A percentile compares a stretch with the other conserved stretches of the same genome.
These are phyloP conservation scores for Actinernus sp. DNA, from an alignment of 92 coral and sea anemone genomes.

Conservation along the genomic window DNA sequence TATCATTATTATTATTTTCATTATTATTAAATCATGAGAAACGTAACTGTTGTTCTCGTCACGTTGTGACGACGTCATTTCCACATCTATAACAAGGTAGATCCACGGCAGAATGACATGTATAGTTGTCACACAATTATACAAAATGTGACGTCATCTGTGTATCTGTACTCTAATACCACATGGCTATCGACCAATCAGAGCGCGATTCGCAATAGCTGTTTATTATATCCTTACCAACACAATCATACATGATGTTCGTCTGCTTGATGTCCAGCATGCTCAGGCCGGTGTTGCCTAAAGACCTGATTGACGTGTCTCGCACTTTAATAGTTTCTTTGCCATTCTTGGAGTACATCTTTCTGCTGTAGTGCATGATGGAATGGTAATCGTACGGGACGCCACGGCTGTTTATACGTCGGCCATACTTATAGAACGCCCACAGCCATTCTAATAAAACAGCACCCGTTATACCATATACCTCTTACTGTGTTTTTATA, in stretches of 20 bases:
- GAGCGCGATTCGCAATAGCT: not conserved
- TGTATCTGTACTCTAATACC: too few relatives aligned
- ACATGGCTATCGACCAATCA: too few relatives aligned
- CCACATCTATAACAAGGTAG: too few relatives aligned
- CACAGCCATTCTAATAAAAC: slow-evolving; percentile 60
- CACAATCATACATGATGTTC: slow-evolving; percentile 82
- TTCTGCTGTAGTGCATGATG: slow-evolving; percentile 90
- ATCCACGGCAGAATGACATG: too few relatives aligned
- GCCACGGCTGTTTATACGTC: slow-evolving; percentile 72
- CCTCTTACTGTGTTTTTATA: too few relatives aligned
- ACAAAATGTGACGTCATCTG: too few relatives aligned
- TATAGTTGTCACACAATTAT: too few relatives aligned
- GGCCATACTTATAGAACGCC: slow-evolving; percentile 71
- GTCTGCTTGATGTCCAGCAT: slow-evolving; percentile 86
- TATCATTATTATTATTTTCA: too few relatives aligned
- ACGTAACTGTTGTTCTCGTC: too few relatives aligned
- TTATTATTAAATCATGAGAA: too few relatives aligned
- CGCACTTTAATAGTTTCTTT: slow-evolving; percentile 71
- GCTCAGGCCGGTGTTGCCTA: slow-evolving; percentile 85
- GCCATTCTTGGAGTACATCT: slow-evolving; percentile 70
- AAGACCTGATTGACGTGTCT: slow-evolving; percentile 51
- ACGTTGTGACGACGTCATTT: too few relatives aligned
- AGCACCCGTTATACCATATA: too few relatives aligned
- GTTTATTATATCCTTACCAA: slow-evolving; percentile 55
- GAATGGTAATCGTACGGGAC: slow-evolving; percentile 83